phyloP scores from a whole-genome alignment of 2,888 invertebrate species.

The Thymelicus sylvestris region DNA sequence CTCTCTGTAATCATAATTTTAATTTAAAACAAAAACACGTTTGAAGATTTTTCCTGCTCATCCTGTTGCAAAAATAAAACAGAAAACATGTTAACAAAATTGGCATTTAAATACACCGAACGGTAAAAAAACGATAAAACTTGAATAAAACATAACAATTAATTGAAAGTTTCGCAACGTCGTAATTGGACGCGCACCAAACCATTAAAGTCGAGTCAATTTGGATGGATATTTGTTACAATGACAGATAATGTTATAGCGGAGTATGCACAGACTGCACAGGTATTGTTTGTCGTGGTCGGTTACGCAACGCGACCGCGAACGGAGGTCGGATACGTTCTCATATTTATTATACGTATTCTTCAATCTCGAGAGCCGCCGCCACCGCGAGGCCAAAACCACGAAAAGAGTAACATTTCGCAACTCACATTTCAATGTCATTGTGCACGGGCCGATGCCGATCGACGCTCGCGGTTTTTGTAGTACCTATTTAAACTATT shows the following conservation, averaged over 20 bases:
- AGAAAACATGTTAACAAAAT: too few species aligned
- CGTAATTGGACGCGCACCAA: background rate
- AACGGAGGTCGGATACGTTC: slow-evolving; percentile 81
- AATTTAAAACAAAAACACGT: too few species aligned
- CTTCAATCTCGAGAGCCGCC: slow-evolving; percentile 67
- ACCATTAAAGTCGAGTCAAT: background rate
- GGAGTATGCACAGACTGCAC: slow-evolving; percentile 29
- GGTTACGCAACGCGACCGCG: slow-evolving; percentile 81
- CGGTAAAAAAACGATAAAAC: background rate
- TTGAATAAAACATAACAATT: background rate
- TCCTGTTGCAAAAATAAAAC: too few species aligned
- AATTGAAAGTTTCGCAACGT: background rate
- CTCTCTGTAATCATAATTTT: background rate
- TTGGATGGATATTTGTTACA: background rate
- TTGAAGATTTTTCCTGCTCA: too few species aligned
- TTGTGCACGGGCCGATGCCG: slow-evolving; percentile 59
- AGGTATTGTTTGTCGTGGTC: slow-evolving; percentile 74
- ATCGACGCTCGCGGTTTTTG: slow-evolving; percentile 49
- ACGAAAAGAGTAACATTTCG: slow-evolving; percentile 82
- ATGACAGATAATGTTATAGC: slow-evolving; percentile 26
- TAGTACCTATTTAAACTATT: slow-evolving; percentile 6
- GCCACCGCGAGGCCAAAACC: slow-evolving; percentile 70
- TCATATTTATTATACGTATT: slow-evolving; percentile 83
- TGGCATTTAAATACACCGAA: too few species aligned
- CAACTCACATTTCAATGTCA: slow-evolving; percentile 81